phyloP scores from a whole-genome alignment of 2,888 invertebrate genomes.

The Eupsilia transversa region DNA sequence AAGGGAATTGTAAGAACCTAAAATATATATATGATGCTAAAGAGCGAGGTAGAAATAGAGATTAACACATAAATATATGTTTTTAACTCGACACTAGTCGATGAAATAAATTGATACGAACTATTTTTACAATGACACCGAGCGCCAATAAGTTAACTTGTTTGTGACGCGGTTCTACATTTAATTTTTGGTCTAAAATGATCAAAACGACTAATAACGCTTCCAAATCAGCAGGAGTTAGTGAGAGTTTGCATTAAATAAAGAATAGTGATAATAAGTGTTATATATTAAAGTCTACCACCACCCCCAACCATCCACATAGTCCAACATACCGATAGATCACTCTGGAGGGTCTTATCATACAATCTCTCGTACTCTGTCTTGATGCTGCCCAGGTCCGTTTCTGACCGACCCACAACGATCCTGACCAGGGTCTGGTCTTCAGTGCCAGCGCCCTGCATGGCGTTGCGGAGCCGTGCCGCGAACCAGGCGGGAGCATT shows the following conservation, averaged over 20 bases:
- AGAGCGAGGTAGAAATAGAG: neutral
- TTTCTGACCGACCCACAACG: conserved; percentile 92
- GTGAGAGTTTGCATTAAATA: neutral
- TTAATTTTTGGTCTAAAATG: neutral
- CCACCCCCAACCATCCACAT: conserved; percentile 38
- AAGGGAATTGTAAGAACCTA: neutral
- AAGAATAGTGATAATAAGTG: neutral
- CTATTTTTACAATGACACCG: too few relatives aligned
- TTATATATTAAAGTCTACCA: conserved; percentile 10
- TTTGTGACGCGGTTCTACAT: too few relatives aligned
- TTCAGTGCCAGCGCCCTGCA: conserved; percentile 93
- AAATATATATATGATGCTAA: neutral
- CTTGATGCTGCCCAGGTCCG: conserved; percentile 93
- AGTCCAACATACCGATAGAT: conserved; percentile 88
- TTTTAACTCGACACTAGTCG: neutral
- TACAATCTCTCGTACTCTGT: conserved; percentile 93
- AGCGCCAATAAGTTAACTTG: neutral
- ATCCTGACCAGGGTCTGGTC: conserved; percentile 93
- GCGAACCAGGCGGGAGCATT: conserved; percentile 93
- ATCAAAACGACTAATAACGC: neutral
- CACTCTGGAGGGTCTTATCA: conserved; percentile 92
- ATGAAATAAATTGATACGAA: neutral
- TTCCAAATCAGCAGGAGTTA: conserved; percentile 22
- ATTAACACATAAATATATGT: neutral
- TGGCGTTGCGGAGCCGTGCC: conserved; percentile 91